Percentiles rank a stretch among this genome's conserved stretches.
These are phyloP conservation scores for Yoshiicerus persimilis DNA, from an alignment of 1,140 invertebrate species.

Conservation along the genomic window DNA sequence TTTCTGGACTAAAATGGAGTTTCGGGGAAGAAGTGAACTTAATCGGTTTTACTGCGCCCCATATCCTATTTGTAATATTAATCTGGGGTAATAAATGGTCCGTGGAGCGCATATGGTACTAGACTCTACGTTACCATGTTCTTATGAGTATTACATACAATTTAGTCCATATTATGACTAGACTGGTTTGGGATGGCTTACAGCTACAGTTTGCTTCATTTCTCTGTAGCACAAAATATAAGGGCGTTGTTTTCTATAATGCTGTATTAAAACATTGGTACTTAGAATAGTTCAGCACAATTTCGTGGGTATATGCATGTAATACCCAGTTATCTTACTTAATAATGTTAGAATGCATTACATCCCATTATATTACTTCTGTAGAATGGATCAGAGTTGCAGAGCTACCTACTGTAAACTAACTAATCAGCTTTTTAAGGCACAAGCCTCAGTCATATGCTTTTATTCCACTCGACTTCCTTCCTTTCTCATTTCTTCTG, in stretches of 20 bases:
- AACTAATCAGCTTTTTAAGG: conserved; percentile 12
- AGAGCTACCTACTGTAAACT: not conserved
- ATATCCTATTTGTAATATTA: conserved; percentile 19
- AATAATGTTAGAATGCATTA: not conserved
- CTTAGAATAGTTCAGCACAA: not conserved
- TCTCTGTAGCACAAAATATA: not conserved
- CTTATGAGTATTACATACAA: not conserved
- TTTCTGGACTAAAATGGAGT: not conserved
- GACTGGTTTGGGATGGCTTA: not conserved
- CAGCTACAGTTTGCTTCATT: not conserved
- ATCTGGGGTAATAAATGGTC: conserved; percentile 16
- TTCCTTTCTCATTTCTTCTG: not conserved
- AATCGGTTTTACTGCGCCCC: conserved; percentile 17
- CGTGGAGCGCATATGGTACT: not conserved
- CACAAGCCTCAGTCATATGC: not conserved
- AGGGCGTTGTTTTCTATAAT: not conserved
- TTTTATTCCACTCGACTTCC: not conserved
- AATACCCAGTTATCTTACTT: not conserved
- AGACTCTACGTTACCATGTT: not conserved
- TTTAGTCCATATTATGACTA: too few species aligned
- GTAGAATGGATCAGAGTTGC: not conserved
- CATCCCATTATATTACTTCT: not conserved
- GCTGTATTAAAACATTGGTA: not conserved
- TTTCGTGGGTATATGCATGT: not conserved
- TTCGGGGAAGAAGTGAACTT: conserved; percentile 7